phyloP scores from a whole-genome alignment of 2,888 invertebrate genomes.

The Callyntrura sp. region DNA sequence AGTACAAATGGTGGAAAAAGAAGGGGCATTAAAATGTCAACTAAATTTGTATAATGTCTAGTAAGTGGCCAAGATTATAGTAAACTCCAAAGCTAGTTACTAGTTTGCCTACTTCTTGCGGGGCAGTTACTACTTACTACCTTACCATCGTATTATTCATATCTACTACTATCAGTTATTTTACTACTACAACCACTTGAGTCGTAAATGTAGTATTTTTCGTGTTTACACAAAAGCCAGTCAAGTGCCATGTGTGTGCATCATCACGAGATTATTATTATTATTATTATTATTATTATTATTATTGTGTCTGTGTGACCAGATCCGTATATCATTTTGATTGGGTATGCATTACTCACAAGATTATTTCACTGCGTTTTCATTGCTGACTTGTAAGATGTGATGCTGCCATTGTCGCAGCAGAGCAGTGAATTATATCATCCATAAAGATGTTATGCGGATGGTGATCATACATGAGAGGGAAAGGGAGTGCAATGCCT shows the following conservation, averaged over 20 bases:
- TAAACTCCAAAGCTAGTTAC: slow-evolving; percentile 54
- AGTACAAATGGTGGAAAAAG: slow-evolving; percentile 18
- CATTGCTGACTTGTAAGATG: not conserved
- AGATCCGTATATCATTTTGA: slow-evolving; percentile 74
- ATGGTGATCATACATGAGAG: not conserved
- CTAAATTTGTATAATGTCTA: slow-evolving; percentile 76
- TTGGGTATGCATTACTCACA: slow-evolving; percentile 62
- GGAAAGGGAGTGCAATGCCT: slow-evolving; percentile 36
- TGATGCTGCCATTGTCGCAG: slow-evolving; percentile 27
- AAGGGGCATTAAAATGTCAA: slow-evolving; percentile 77
- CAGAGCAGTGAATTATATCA: not conserved
- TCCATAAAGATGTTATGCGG: not conserved
- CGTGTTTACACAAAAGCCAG: slow-evolving; percentile 40
- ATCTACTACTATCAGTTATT: too few relatives aligned
- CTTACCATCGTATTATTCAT: not conserved
- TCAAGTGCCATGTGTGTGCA: slow-evolving; percentile 2
- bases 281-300: too few relatives aligned
- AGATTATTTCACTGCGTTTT: slow-evolving; percentile 42
- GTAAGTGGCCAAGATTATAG: slow-evolving; percentile 56
- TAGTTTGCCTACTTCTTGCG: too few relatives aligned
- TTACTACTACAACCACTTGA: not conserved
- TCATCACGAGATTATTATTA: too few relatives aligned
- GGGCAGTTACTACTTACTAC: slow-evolving; percentile 41
- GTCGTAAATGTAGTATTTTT: slow-evolving; percentile 8
- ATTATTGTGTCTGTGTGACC: slow-evolving; percentile 35